These are phyloP conservation scores for Leontopithecus rosalia DNA, from an alignment of 2,797 vertebrate genomes.

Conservation along the genomic window DNA sequence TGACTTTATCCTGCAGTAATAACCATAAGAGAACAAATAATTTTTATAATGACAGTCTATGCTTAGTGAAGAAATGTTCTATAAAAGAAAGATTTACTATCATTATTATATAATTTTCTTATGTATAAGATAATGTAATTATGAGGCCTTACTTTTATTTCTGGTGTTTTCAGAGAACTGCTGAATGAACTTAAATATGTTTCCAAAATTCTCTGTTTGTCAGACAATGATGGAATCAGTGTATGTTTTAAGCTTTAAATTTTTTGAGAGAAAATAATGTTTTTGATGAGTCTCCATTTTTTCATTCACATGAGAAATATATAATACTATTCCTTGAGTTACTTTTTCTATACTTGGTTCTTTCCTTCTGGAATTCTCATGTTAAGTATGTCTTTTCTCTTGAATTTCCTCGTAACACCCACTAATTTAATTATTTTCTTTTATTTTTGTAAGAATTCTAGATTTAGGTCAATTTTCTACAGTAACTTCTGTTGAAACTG, in stretches of 20 bases:
- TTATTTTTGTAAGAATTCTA: background rate
- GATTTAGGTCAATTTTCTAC: background rate
- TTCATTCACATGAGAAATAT: background rate
- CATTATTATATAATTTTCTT: conserved; percentile 56
- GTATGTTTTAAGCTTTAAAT: background rate
- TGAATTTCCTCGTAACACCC: background rate
- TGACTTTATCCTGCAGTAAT: conserved; percentile 63
- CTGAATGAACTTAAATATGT: background rate
- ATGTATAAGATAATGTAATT: conserved; percentile 15
- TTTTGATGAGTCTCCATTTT: background rate
- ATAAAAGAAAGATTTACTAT: conserved; percentile 57
- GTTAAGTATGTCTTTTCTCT: background rate
- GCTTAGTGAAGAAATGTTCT: conserved; percentile 53
- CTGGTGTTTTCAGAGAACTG: background rate
- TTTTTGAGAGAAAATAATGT: background rate
- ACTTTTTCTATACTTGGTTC: background rate
- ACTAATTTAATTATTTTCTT: background rate
- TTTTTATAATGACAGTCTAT: conserved; percentile 42
- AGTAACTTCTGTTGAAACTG: background rate
- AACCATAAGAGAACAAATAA: conserved; percentile 67
- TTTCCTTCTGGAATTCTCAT: background rate
- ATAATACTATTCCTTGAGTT: background rate
- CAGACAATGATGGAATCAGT: background rate
- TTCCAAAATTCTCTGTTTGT: background rate
- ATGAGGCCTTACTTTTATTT: conserved; percentile 29